Evolutionary conservation across 2,888 invertebrate species (phyloP).

Genomic region (Lutraria lutraria): DNA sequence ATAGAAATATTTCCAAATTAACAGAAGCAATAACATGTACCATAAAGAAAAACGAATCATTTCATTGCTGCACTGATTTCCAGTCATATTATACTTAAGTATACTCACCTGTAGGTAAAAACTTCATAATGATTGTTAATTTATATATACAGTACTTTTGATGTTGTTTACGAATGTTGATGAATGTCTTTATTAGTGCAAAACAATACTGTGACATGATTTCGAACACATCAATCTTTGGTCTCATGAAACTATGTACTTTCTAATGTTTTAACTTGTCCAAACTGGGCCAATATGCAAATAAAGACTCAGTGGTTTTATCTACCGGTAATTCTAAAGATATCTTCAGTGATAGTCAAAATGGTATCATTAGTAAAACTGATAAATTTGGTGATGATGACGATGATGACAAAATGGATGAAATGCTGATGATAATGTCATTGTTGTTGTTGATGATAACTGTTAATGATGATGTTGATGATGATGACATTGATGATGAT

Average conservation of each 20-base stretch:
- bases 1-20: too few relatives aligned
- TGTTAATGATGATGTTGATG: not conserved
- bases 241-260: not conserved
- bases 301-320: too few relatives aligned
- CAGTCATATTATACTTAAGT: too few relatives aligned
- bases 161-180: not conserved
- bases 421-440: not conserved
- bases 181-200: not conserved
- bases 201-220: not conserved
- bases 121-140: not conserved
- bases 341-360: too few relatives aligned
- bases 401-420: not conserved
- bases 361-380: too few relatives aligned
- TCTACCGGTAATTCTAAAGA: too few relatives aligned
- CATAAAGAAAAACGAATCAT: too few relatives aligned
- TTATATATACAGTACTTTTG: not conserved
- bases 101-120: conserved; percentile 16
- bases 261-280: not conserved
- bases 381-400: not conserved
- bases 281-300: not conserved
- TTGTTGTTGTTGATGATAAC: not conserved
- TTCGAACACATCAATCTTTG: not conserved
- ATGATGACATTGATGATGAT: not conserved
- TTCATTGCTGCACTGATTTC: too few relatives aligned
- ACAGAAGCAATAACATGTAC: too few relatives aligned